phyloP scores from a whole-genome alignment of 23 tunicate species.

The Phallusia fumigata region DNA sequence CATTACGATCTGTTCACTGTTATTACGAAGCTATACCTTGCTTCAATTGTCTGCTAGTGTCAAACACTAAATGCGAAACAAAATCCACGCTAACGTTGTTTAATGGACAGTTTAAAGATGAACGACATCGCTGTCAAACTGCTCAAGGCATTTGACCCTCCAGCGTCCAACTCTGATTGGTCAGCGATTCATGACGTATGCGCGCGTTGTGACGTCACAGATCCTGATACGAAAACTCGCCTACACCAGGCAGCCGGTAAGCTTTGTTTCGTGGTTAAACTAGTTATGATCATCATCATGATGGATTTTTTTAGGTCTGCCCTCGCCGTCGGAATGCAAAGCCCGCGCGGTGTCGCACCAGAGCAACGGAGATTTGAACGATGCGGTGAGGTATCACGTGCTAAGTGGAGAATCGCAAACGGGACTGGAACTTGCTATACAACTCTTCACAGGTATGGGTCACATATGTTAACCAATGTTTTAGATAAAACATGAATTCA shows the following conservation, averaged over 20 bases:
- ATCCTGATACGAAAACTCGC: constrained; percentile 3
- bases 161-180: constrained; percentile 29
- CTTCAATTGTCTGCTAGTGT: no score
- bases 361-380: constrained; percentile 14
- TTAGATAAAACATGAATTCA: no score
- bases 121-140: constrained; percentile 55
- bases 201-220: constrained; percentile 53
- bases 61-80: no score
- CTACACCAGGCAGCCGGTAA: constrained; percentile 33
- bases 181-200: constrained; percentile 54
- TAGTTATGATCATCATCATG: background rate
- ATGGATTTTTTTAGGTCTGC: constrained; percentile 35
- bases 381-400: constrained; percentile 50
- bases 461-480: no score
- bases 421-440: constrained; percentile 50
- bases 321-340: constrained; percentile 30
- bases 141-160: constrained; percentile 28
- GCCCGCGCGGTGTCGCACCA: constrained; percentile 21
- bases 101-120: constrained; percentile 3
- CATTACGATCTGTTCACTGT: no score
- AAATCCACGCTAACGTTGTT: background rate
- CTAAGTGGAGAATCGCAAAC: constrained; percentile 36
- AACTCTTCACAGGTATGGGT: constrained; percentile 39
- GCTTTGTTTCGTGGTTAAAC: no score
- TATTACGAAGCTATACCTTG: no score